Conservation (phyloP, 2,113 vertebrate genomes). For the Sardina pilchardus region DNA sequence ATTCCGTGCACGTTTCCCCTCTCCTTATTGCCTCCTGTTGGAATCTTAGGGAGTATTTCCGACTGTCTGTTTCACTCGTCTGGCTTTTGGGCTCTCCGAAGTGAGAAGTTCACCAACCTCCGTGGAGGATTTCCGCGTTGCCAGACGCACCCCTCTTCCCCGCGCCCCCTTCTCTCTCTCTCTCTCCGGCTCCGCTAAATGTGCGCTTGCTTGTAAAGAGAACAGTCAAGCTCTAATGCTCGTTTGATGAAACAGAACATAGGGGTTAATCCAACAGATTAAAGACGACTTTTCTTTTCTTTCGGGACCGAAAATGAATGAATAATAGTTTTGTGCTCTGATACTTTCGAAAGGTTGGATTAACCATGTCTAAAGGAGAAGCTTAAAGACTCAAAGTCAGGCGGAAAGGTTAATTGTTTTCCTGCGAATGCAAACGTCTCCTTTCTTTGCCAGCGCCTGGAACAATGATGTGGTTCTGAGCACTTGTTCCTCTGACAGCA, state of each 20-base stretch:
- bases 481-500: background rate
- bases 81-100: background rate
- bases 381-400: conserved; percentile 43
- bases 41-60: background rate
- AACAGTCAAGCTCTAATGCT: conserved; percentile 37
- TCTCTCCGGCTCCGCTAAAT: background rate
- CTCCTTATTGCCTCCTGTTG: background rate
- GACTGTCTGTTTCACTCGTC: background rate
- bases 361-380: conserved; percentile 34
- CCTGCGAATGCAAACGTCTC: background rate
- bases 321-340: conserved; percentile 41
- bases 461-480: background rate
- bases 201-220: background rate
- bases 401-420: conserved; percentile 47
- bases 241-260: conserved; percentile 53
- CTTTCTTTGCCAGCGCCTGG: background rate
- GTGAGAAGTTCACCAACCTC: background rate
- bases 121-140: background rate
- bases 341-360: conserved; percentile 47
- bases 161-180: background rate
- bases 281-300: conserved; percentile 27
- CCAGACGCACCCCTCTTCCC: background rate
- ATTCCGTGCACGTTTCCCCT: background rate
- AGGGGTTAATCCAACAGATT: conserved; percentile 62
- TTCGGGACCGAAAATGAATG: conserved; percentile 31